These are phyloP conservation scores for Ephialtes manifestator DNA, from an alignment of 2,888 invertebrate species.

Conservation along the genomic window DNA sequence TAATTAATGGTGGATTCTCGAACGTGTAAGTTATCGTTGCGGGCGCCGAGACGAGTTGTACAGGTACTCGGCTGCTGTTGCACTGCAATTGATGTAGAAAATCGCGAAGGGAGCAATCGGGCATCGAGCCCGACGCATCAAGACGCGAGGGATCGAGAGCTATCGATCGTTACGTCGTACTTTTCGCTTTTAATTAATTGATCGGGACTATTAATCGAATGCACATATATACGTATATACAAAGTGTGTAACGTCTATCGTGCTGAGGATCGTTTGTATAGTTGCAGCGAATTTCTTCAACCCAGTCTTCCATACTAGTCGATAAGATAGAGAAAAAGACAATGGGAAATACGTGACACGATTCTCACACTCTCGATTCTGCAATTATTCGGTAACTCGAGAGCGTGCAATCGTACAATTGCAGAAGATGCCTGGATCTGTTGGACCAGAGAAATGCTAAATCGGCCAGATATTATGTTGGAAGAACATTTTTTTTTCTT, in stretches of 20 bases:
- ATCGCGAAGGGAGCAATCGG: slow-evolving; percentile 11
- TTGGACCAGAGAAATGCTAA: not conserved
- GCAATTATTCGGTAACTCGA: slow-evolving; percentile 67
- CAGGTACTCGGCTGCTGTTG: slow-evolving; percentile 22
- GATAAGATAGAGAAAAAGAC: slow-evolving; percentile 57
- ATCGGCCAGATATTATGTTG: not conserved
- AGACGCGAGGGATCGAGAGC: slow-evolving; percentile 50
- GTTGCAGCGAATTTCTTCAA: slow-evolving; percentile 35
- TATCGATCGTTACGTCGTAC: slow-evolving; percentile 68
- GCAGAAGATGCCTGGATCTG: not conserved
- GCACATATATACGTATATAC: slow-evolving; percentile 55
- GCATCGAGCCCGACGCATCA: slow-evolving; percentile 47
- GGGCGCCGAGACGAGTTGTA: slow-evolving; percentile 71
- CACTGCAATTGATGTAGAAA: not conserved
- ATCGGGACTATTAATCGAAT: slow-evolving; percentile 77
- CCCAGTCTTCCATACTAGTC: slow-evolving; percentile 59
- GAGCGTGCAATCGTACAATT: slow-evolving; percentile 14
- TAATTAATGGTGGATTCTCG: slow-evolving; percentile 78
- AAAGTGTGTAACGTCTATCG: not conserved
- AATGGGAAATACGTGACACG: slow-evolving; percentile 66
- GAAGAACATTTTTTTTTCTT: too few relatives aligned
- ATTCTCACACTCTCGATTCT: slow-evolving; percentile 69
- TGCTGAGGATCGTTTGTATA: slow-evolving; percentile 28
- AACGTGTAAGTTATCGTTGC: slow-evolving; percentile 70
- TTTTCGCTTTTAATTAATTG: slow-evolving; percentile 79